A percentile compares a stretch with the other conserved stretches of the same genome.
Conservation (phyloP, 2,113 vertebrate genomes). For the Castor canadensis region DNA sequence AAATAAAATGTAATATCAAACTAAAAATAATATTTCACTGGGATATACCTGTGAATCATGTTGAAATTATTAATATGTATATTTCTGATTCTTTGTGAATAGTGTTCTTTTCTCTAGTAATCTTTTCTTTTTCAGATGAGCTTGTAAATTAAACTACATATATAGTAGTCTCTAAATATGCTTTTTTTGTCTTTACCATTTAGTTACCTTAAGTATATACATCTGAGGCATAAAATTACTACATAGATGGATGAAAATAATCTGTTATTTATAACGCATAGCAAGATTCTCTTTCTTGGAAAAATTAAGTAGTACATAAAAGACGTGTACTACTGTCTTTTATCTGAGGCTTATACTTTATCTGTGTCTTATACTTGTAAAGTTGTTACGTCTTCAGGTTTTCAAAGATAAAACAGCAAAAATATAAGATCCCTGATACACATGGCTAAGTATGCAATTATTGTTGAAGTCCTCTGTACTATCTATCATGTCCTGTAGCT, state of each 20-base stretch:
- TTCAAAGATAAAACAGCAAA: not conserved
- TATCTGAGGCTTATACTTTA: not conserved
- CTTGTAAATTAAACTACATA: not conserved
- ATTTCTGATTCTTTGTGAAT: not conserved
- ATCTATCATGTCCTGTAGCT: not conserved
- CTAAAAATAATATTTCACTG: conserved; percentile 22
- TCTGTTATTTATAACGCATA: not conserved
- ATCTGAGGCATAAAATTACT: not conserved
- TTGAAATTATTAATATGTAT: not conserved
- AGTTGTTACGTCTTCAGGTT: not conserved
- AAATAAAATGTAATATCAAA: conserved; percentile 6
- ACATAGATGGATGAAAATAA: not conserved
- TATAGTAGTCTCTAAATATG: not conserved
- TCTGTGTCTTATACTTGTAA: not conserved
- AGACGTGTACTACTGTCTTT: not conserved
- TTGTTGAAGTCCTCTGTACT: not conserved
- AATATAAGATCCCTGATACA: not conserved
- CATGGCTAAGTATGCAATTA: not conserved
- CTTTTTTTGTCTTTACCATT: not conserved
- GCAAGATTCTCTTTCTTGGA: not conserved
- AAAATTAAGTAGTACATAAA: not conserved
- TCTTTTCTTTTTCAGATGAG: not conserved
- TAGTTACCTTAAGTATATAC: not conserved
- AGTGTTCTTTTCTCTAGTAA: not conserved
- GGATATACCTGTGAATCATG: not conserved